Base-by-base conservation (phyloP, 2,888 invertebrate genomes). In the Antheraea yamamai region DNA sequence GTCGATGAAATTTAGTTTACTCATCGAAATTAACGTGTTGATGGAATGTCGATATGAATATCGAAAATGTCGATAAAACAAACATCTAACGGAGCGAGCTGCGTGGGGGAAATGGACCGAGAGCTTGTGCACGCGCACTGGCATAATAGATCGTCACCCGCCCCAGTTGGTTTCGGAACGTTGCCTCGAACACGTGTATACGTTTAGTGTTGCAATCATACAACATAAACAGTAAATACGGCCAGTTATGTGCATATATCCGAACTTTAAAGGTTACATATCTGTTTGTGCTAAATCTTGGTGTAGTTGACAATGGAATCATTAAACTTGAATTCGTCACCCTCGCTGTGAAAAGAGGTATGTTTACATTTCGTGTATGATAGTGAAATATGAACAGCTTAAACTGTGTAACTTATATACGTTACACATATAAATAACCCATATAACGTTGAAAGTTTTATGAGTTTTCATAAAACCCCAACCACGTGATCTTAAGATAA, bases 91-190 rank as follows among this genome's bases (percentile, higher is more conserved):
- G 92, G 92, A 88, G 90, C 89, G 89, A 88, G 89, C 86, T 88
- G 94, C 93, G 94, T 94, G 94, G 94, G 94, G 94, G 94, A 94
- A 95, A 93, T 94, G 94, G 92, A 90, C 92, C 91, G 92, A 87
- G 90, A 89, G 89, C 87, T 89, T 91, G 93, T 88, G 92, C 91
- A 88, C 89, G 92, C 91, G 92, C 92, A 90, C 90, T 90, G 92
- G 91, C 91, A 90, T 92, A 89, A 92, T 92, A 93, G 92, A 92
- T 91, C 93, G 92, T 90, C 91, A 89, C 85, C 88, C 91, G 92
- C 90, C 91, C 93, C 94, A 95, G 94, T 95, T 91, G 90, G 91
- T 90, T 93, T 92, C 93, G 93, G 92, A 91, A 92, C 94, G 93
- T 87, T 91, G 94, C 90, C 90, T 88, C 84, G 94, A 85, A 88